Conservation (phyloP, 2,797 vertebrate species). For the Lophotriccus pileatus region DNA sequence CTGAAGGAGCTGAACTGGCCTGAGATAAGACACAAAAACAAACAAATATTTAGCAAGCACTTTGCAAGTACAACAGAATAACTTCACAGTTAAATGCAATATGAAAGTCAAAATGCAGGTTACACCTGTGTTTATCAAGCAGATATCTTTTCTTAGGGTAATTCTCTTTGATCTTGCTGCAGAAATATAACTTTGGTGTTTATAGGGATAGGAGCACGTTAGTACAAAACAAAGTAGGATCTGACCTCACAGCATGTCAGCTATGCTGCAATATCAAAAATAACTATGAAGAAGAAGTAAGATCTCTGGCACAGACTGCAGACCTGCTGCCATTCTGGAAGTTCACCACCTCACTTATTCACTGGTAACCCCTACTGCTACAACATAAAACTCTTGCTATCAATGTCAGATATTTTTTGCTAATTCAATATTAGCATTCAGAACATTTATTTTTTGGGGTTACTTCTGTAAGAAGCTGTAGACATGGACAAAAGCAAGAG, state of each 20-base stretch:
- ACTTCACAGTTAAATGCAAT: neutral
- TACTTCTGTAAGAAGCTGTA: too few relatives aligned
- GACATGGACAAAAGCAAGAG: too few relatives aligned
- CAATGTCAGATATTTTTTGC: too few relatives aligned
- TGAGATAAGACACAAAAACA: conserved; percentile 28
- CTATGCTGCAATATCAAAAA: neutral
- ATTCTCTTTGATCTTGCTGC: neutral
- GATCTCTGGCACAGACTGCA: neutral
- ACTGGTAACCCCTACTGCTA: too few relatives aligned
- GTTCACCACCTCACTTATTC: too few relatives aligned
- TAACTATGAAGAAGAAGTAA: neutral
- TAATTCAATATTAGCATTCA: too few relatives aligned
- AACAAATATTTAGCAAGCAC: neutral
- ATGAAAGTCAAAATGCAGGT: neutral
- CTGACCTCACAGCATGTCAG: neutral
- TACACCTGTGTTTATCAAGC: neutral
- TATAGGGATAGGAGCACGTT: neutral
- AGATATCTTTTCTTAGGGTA: neutral
- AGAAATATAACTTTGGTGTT: neutral
- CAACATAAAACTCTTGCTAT: too few relatives aligned
- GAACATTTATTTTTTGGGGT: too few relatives aligned
- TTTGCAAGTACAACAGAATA: neutral
- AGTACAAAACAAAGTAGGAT: neutral
- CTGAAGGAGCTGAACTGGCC: conserved; percentile 69
- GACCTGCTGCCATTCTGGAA: too few relatives aligned